These are phyloP conservation scores for Crax fasciolata DNA, from an alignment of 2,797 vertebrate genomes.

Conservation along the genomic window DNA sequence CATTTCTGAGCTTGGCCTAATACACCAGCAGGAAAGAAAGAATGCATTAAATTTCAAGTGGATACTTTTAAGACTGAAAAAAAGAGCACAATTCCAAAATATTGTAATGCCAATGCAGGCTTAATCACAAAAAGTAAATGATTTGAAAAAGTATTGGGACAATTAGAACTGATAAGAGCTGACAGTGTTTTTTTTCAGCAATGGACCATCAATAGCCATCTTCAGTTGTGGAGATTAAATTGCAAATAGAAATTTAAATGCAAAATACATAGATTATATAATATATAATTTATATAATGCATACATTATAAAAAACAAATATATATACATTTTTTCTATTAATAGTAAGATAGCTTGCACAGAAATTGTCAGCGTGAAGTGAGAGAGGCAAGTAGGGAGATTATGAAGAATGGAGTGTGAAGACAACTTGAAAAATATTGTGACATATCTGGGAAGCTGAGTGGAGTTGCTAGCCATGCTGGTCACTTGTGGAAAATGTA, in stretches of 20 bases:
- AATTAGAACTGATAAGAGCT: not conserved
- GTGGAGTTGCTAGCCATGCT: not conserved
- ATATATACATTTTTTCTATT: not conserved
- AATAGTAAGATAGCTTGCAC: not conserved
- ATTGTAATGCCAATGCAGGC: not conserved
- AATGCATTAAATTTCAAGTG: slow-evolving; percentile 5
- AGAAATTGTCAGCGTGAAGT: not conserved
- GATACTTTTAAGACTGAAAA: not conserved
- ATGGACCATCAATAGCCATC: not conserved
- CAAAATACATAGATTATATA: not conserved
- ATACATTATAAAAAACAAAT: not conserved
- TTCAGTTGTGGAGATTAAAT: not conserved
- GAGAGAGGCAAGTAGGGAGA: not conserved
- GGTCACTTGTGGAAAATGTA: not conserved
- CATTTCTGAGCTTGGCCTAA: not conserved
- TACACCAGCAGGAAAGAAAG: not conserved
- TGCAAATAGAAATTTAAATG: not conserved
- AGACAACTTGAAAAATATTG: not conserved
- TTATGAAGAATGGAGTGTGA: not conserved
- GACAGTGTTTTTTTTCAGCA: slow-evolving; percentile 3
- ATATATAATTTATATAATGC: not conserved
- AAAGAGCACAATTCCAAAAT: slow-evolving; percentile 1
- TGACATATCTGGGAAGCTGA: not conserved
- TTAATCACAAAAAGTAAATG: not conserved
- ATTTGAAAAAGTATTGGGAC: not conserved